Percentiles rank a stretch among this genome's conserved stretches.
These are phyloP conservation scores for Aegithalos caudatus DNA, from an alignment of 2,113 vertebrate species.

Conservation along the genomic window DNA sequence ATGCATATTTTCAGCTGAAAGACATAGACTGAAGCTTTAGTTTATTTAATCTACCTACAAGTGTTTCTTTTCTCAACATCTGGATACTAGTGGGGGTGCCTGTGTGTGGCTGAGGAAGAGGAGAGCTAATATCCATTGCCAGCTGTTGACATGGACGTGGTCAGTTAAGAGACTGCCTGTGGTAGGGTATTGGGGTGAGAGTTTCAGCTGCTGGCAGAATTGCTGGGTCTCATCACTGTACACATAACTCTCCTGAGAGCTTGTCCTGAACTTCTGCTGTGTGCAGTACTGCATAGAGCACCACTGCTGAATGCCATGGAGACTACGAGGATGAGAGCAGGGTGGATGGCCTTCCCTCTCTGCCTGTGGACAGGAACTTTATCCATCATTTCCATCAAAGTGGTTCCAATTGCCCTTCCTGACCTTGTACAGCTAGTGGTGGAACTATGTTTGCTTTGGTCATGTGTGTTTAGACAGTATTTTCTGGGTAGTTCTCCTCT, in stretches of 20 bases:
- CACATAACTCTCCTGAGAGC: neutral
- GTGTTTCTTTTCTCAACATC: neutral
- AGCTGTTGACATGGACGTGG: neutral
- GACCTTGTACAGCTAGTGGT: neutral
- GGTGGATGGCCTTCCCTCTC: neutral
- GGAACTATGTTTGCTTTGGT: neutral
- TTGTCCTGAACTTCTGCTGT: neutral
- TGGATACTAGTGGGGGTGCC: neutral
- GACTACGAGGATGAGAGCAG: neutral
- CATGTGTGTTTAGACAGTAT: neutral
- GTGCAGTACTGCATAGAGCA: neutral
- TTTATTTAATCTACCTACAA: neutral
- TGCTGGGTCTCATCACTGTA: neutral
- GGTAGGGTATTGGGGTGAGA: neutral
- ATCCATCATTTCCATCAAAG: neutral
- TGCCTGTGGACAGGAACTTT: neutral
- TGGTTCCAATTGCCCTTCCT: neutral
- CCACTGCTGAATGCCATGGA: neutral
- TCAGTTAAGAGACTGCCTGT: neutral
- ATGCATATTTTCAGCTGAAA: neutral
- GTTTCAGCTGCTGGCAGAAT: neutral
- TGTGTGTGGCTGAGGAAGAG: neutral
- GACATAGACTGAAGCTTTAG: neutral
- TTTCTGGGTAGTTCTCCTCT: neutral
- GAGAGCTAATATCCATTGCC: neutral